Evolutionary conservation across 2,888 invertebrate genomes (phyloP), one percentile per base, ranked within the genome.

Genomic region (Helobdella robusta): DNA sequence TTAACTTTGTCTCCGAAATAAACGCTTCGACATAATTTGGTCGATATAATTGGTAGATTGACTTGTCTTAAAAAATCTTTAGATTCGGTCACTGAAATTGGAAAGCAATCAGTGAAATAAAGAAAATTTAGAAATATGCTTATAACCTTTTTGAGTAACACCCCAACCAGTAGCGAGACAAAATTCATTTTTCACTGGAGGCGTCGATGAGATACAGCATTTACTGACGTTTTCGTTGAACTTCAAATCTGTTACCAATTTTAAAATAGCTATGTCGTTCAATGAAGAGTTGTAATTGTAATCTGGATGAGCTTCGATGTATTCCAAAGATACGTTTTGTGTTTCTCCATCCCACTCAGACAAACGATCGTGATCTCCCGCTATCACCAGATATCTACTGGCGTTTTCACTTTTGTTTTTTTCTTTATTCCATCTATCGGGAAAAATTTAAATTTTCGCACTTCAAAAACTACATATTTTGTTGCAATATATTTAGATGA

Each of bases 101-200:
- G n/a, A 40, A 40, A 40, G n/a, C 11, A 40, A 40, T 40, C n/a
- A 40, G 44, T 40, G n/a, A 40, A 11, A 40, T 11, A 11, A 40
- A 15, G 11, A 40, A 40, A 40, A n/a, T 40, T 40, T 15, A 40
- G n/a, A 40, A 40, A n/a, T n/a, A n/a, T n/a, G n/a, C n/a, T n/a
- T n/a, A 56, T 30, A 25, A 56, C 56, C 56, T 20, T 30, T 56
- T 44, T 36, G 30, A 32, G 67, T 68, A 0, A 59, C 46, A 3
- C 70, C 70, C 70, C 70, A 70, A 18, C 70, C 70, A n/a, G 70
- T 70, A n/a, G 67, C 59, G 32, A 65, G 58, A 50, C 70, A 70
- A 35, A 40, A 8, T 25, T 40, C 25, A 15, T 68, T 66, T 28
- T 25, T 34, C 6, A 28, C 25, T 6, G 52, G 35, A 2, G 50